Base-by-base conservation (phyloP, 2,113 vertebrate genomes). In the Rhadina sibilatrix region DNA sequence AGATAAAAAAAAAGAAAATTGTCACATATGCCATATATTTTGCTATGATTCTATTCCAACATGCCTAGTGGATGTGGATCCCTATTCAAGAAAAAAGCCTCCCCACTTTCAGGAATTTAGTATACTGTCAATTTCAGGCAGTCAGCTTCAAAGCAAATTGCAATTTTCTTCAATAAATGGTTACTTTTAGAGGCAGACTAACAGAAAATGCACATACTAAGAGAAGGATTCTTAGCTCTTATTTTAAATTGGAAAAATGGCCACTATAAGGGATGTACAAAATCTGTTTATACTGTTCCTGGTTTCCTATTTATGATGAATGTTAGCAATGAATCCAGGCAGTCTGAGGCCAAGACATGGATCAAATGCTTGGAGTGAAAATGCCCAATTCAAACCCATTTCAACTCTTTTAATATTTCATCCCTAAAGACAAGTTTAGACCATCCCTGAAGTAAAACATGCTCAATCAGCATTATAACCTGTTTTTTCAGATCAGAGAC, bases 1-100 rank as follows among this genome's bases (percentile, higher is more conserved):
- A 85, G 63, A 92, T 75, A 93, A 95, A 94, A 66, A 40, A 80
- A 93, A 81, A 72, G 30, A 83, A 90, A 96, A 91, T 71, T 89
- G 86, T 87, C 71, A 81, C 13, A 49, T 53, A 84, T 44, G 49
- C 60, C 56, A 80, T 83, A 69, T 90, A 89, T 90, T 85, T 92
- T 81, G 68, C 60, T 77, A 64, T 88, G 75, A 94, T 83, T 94
- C 71, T 63, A 81, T 88, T 90, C 25, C 37, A 86, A 59, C 35
- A 56, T 66, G 52, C 35, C 50, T 83, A 60, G 71, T 90, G 68
- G 28, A 92, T 19, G 37, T 47, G 49, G 37, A 90, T 89, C 77
- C 47, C 63, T 38, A 50, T 40, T 64, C 17, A 82, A 87, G 53
- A 42, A 84, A 77, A 82, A 86, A 57, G 33, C 25, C 17, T 14